Evolutionary conservation across 2,797 vertebrate genomes (phyloP).

Genomic region (Coluber constrictor): DNA sequence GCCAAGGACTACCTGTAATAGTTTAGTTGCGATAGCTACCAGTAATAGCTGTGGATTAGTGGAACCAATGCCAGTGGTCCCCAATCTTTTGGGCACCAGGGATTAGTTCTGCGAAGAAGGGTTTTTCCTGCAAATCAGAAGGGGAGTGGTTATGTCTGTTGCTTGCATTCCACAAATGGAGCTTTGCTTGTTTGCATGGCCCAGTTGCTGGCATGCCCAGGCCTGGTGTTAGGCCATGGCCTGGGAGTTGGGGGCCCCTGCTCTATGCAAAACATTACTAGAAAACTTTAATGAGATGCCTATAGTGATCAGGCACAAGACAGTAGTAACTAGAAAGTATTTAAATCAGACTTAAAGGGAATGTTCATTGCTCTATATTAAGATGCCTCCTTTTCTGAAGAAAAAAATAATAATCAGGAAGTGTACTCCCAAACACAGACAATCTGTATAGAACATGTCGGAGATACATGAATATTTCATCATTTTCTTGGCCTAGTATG

Average conservation of each 20-base stretch:
- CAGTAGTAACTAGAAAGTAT: background rate
- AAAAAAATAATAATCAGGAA: background rate
- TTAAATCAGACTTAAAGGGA: background rate
- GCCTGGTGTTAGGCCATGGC: too few relatives aligned
- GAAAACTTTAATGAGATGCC: background rate
- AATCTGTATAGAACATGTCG: background rate
- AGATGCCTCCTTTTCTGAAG: background rate
- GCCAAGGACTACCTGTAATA: background rate
- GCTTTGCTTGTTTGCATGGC: too few relatives aligned
- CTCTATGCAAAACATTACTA: background rate
- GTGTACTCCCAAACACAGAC: background rate
- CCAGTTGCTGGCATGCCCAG: too few relatives aligned
- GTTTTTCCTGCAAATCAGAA: too few relatives aligned
- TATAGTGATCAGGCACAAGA: background rate
- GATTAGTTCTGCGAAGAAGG: too few relatives aligned
- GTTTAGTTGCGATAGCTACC: background rate
- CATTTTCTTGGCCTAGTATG: background rate
- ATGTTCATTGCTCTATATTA: background rate
- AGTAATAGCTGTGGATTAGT: background rate
- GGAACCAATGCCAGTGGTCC: background rate
- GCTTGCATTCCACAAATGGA: too few relatives aligned
- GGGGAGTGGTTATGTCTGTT: too few relatives aligned
- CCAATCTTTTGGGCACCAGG: too few relatives aligned
- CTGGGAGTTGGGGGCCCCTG: too few relatives aligned
- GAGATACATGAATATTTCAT: background rate